phyloP scores from a whole-genome alignment of 2,888 invertebrate genomes.

The Protophormia terraenovae region DNA sequence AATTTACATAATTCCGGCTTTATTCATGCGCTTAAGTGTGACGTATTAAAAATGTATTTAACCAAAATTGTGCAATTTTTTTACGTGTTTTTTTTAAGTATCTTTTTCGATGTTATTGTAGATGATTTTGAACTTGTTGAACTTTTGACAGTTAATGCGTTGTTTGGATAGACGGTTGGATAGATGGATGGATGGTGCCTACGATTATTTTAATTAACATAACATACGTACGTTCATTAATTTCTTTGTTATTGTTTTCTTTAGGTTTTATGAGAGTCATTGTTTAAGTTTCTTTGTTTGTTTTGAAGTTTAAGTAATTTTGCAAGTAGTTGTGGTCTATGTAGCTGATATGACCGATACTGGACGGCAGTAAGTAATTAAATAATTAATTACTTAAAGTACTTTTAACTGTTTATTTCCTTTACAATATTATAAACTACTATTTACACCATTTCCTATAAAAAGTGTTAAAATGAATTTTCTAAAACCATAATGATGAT shows the following conservation, averaged over 20 bases:
- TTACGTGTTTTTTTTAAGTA: conserved; percentile 6
- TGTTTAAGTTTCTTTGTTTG: background rate
- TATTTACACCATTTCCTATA: conserved; percentile 1
- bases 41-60: conserved; percentile 50
- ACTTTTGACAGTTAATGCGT: conserved; percentile 46
- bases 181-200: background rate
- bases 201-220: conserved; percentile 26
- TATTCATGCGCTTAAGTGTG: conserved; percentile 42
- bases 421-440: conserved; percentile 17
- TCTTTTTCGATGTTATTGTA: background rate
- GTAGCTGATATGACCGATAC: background rate
- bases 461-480: too few relatives aligned
- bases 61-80: conserved; percentile 60
- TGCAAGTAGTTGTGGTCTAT: background rate
- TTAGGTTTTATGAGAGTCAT: conserved; percentile 8
- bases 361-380: conserved; percentile 4
- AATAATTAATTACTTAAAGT: conserved; percentile 50
- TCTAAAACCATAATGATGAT: too few relatives aligned
- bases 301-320: background rate
- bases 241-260: background rate
- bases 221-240: background rate
- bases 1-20: conserved; percentile 65
- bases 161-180: background rate
- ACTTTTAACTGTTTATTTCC: conserved; percentile 60
- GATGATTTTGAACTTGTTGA: conserved; percentile 63